Percentiles rank a stretch among this genome's conserved stretches.
phyloP scores from a whole-genome alignment of 2,113 vertebrate genomes.

The Myrmophylax atrothorax region DNA sequence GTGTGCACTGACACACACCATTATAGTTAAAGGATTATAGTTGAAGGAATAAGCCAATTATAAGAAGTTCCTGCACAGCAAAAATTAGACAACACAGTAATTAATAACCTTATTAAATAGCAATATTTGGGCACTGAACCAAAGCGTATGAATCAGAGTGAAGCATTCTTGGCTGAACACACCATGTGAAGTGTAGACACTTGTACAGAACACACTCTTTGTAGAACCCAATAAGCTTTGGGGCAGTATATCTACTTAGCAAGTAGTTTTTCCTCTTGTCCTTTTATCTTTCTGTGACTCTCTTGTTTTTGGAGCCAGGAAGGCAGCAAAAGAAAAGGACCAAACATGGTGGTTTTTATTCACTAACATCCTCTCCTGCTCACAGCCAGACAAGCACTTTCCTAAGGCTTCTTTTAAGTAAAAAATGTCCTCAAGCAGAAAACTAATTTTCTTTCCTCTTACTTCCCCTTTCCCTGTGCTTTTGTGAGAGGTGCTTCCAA shows the following conservation, averaged over 20 bases:
- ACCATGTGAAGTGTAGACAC: background rate
- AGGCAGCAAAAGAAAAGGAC: background rate
- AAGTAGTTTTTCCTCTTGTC: background rate
- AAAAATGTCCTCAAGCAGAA: background rate
- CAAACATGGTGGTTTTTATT: background rate
- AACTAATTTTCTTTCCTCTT: background rate
- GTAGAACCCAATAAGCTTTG: background rate
- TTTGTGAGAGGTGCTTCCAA: background rate
- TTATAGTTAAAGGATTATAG: slow-evolving; percentile 26
- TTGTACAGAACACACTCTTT: background rate
- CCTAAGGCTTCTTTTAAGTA: background rate
- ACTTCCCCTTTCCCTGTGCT: background rate
- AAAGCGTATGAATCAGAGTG: slow-evolving; percentile 51
- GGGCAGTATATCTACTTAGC: background rate
- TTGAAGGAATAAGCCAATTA: slow-evolving; percentile 65
- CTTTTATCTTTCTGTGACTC: background rate
- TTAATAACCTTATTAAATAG: slow-evolving; percentile 78
- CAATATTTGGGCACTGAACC: slow-evolving; percentile 76
- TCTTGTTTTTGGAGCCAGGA: background rate
- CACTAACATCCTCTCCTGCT: background rate
- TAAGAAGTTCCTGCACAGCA: slow-evolving; percentile 66
- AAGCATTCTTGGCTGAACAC: slow-evolving; percentile 63
- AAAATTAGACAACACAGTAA: slow-evolving; percentile 72
- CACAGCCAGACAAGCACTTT: background rate
- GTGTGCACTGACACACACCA: background rate